Evolutionary conservation across 2,888 invertebrate genomes (phyloP).

Genomic region (Andricus curvator): DNA sequence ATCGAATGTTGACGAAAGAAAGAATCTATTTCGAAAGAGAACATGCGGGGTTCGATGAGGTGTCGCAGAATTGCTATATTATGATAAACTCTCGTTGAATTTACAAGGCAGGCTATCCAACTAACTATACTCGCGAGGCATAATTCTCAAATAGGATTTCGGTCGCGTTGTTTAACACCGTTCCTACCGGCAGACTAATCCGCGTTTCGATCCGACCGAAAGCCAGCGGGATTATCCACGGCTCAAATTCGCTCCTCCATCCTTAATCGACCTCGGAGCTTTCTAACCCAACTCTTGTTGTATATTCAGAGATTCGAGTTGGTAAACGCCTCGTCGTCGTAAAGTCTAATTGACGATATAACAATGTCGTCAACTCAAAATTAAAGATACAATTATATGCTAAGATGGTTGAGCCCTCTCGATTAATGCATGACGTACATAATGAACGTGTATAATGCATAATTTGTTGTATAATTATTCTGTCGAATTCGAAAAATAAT

Average conservation of each 20-base stretch:
- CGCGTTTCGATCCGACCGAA: conserved; percentile 49
- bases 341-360: conserved; percentile 31
- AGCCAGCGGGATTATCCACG: conserved; percentile 48
- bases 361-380: not conserved
- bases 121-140: conserved; percentile 47
- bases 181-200: conserved; percentile 46
- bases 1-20: not conserved
- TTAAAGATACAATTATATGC: not conserved
- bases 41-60: not conserved
- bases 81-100: conserved; percentile 10
- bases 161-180: conserved; percentile 57
- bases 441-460: too few relatives aligned
- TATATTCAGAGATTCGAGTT: conserved; percentile 30
- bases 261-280: conserved; percentile 52
- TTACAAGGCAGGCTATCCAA: conserved; percentile 21
- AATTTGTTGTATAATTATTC: too few relatives aligned
- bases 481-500: too few relatives aligned
- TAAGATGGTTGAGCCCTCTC: not conserved
- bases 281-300: conserved; percentile 45
- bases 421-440: too few relatives aligned
- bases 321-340: conserved; percentile 14
- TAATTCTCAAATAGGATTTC: conserved; percentile 59
- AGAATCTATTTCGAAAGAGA: not conserved
- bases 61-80: not conserved
- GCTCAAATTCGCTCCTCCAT: conserved; percentile 48